Percentiles rank a stretch among this genome's conserved stretches.
Conservation (phyloP, 2,113 vertebrate species). For the Podarcis muralis region DNA sequence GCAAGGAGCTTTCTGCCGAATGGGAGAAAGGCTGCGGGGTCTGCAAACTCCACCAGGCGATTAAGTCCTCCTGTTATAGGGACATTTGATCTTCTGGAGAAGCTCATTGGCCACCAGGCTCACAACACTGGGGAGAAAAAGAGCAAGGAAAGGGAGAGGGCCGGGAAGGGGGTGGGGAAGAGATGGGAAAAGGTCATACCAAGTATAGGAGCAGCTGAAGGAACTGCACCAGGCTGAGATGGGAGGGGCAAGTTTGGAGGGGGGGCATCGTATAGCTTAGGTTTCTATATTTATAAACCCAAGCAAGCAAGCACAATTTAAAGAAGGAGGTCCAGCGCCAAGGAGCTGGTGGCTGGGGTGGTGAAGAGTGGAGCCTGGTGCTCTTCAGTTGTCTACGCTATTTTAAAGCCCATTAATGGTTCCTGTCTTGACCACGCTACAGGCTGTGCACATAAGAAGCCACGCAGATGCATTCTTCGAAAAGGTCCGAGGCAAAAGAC, state of each 20-base stretch:
- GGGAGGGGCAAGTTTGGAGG: conserved; percentile 76
- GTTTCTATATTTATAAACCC: conserved; percentile 87
- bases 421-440: accelerated
- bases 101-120: conserved; percentile 82
- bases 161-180: background rate
- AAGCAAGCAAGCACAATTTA: conserved; percentile 75
- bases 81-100: conserved; percentile 82
- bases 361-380: accelerated
- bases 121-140: conserved; percentile 46
- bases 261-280: conserved; percentile 73
- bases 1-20: conserved; percentile 73
- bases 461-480: background rate
- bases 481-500: too few species aligned
- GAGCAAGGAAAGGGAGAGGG: conserved; percentile 35
- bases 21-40: conserved; percentile 70
- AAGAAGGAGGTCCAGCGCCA: conserved; percentile 60
- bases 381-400: accelerated
- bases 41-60: conserved; percentile 68
- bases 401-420: background rate
- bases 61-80: conserved; percentile 83
- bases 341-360: background rate
- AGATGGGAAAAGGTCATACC: conserved; percentile 64
- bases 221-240: conserved; percentile 77
- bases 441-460: background rate
- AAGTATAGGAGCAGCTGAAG: conserved; percentile 81